phyloP scores from a whole-genome alignment of 2,888 invertebrate species.

The Nysson spinosus region DNA sequence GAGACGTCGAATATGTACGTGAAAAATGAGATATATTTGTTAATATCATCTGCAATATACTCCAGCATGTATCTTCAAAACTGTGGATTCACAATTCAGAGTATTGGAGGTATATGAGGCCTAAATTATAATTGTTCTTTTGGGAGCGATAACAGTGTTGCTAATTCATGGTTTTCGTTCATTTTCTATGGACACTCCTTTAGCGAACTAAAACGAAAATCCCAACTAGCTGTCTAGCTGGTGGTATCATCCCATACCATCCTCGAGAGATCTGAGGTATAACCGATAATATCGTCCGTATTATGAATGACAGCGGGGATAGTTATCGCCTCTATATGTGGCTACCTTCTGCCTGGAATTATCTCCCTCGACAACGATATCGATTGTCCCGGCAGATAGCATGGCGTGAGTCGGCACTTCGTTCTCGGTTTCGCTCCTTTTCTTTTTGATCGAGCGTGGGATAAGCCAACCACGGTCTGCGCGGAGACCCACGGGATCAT shows the following conservation, averaged over 20 bases:
- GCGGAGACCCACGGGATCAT: slow-evolving; percentile 16
- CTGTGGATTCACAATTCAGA: no score
- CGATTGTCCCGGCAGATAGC: slow-evolving; percentile 57
- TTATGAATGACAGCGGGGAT: slow-evolving; percentile 49
- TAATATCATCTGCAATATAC: no score
- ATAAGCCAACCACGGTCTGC: slow-evolving; percentile 34
- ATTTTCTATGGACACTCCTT: no score
- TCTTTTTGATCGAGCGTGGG: slow-evolving; percentile 49
- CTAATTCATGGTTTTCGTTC: no score
- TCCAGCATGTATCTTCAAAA: no score
- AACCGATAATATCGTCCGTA: slow-evolving; percentile 49
- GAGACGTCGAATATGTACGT: no score
- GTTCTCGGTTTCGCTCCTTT: slow-evolving; percentile 54
- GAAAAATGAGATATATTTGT: no score
- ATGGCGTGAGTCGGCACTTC: slow-evolving; percentile 56
- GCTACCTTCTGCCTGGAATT: slow-evolving; percentile 56
- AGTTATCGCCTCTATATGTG: slow-evolving; percentile 53
- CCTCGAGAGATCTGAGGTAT: slow-evolving; percentile 39
- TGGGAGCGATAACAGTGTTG: no score
- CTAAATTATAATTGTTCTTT: no score
- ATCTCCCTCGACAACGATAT: slow-evolving; percentile 60
- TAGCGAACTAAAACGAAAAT: no score
- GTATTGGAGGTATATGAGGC: no score
- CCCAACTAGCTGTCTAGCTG: slow-evolving; percentile 19
- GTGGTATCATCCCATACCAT: slow-evolving; percentile 32